Base-by-base conservation (phyloP, 2,888 invertebrate species). In the Lepidochrysops patricia region DNA sequence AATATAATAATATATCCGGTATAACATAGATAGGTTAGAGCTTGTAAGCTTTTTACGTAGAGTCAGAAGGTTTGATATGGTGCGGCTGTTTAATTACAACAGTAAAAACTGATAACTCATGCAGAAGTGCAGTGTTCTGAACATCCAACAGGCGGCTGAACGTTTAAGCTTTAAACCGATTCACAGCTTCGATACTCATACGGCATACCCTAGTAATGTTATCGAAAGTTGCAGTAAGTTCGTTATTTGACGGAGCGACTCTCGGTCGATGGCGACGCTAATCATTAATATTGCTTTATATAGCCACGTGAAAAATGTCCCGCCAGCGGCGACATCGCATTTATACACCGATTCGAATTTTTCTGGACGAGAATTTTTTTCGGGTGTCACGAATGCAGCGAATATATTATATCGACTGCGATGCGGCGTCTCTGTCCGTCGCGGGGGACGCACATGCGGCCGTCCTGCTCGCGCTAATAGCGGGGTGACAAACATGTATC, bases 401-500 rank as follows among this genome's bases (percentile, higher is more conserved):
- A 81, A 86, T 87, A 84, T 84, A n/a, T n/a, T n/a, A 86, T 83
- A 84, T 86, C 75, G 76, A 76, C 75, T 72, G 80, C 82, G 83
- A 84, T 80, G 80, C 82, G 79, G 82, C 84, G 84, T 87, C 88
- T 83, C 86, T 77, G 84, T 88, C 84, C 77, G 74, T 74, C 84
- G 75, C 80, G 77, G 78, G 79, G 76, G 82, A 77, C 80, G 81
- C 73, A 74, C 15, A 70, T 77, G 80, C 78, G 83, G 83, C 80
- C 77, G 81, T 89, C 88, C 85, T 87, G 82, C 80, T 88, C 88
- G 67, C 83, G 78, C 89, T 89, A 89, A 88, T 88, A 88, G 89
- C 88, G 87, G 87, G 80, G 87, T 87, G 88, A 88, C 88, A 86
- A 88, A 88, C 89, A 88, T 89, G 89, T 88, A 88, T 88, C 89